Evolutionary conservation across 2,113 vertebrate species (phyloP).

Genomic region (Sapayoa aenigma): DNA sequence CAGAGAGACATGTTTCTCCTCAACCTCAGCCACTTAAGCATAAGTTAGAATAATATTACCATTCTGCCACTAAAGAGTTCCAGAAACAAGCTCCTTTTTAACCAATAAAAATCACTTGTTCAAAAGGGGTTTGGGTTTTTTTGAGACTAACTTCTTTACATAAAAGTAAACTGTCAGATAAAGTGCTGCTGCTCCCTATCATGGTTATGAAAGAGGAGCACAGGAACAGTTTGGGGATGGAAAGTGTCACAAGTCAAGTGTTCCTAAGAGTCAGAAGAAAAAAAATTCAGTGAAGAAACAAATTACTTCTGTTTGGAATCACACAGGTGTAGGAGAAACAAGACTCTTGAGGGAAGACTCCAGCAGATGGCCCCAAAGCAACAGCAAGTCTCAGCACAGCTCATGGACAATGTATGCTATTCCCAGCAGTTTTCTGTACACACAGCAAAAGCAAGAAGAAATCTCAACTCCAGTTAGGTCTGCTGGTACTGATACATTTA

Average conservation of each 20-base stretch:
- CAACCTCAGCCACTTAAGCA: neutral
- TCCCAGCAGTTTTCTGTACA: neutral
- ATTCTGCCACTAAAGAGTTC: neutral
- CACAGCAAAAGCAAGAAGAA: neutral
- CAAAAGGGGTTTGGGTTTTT: neutral
- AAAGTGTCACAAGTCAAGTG: neutral
- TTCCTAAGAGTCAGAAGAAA: accelerated
- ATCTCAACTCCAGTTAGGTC: neutral
- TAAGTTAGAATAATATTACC: neutral
- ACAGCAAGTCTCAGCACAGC: neutral
- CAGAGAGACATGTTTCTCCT: neutral
- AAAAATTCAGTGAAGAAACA: neutral
- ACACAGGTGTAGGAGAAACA: neutral
- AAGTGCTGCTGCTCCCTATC: neutral
- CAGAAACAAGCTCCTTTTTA: neutral
- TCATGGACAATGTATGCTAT: accelerated
- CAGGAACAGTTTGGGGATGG: neutral
- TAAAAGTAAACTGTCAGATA: neutral
- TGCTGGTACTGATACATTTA: neutral
- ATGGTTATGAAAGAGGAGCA: accelerated
- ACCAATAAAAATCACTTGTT: neutral
- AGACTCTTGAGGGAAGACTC: neutral
- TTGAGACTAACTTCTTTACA: neutral
- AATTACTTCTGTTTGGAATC: neutral
- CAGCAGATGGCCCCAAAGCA: conserved; percentile 54